Percentiles rank a stretch among this genome's conserved stretches.
phyloP scores from a whole-genome alignment of 1,140 invertebrate species.

The Ips typographus region DNA sequence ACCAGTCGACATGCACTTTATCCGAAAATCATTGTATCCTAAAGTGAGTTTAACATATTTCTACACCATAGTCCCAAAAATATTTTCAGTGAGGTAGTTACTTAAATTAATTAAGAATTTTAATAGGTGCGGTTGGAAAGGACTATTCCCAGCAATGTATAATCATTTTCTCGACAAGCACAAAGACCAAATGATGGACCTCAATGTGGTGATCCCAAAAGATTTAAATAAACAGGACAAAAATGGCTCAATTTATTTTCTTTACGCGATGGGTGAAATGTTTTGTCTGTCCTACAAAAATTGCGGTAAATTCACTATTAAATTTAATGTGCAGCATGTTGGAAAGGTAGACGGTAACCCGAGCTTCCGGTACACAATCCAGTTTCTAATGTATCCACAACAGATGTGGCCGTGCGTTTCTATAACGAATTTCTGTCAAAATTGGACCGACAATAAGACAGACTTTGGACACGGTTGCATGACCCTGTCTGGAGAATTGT shows the following conservation, averaged over 20 bases:
- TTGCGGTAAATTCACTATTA: constrained; percentile 5
- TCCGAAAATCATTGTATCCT: constrained; percentile 23
- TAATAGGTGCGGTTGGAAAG: constrained; percentile 16
- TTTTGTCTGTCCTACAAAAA: constrained; percentile 13
- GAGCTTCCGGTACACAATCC: constrained; percentile 13
- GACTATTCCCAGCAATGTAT: constrained; percentile 12
- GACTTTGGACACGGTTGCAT: not conserved
- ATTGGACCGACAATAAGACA: constrained; percentile 3
- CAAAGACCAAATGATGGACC: not conserved
- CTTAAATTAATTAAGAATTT: too few species aligned
- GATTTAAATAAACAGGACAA: constrained; percentile 19
- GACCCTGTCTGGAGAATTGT: constrained; percentile 17
- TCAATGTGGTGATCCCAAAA: constrained; percentile 8
- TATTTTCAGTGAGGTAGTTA: too few species aligned
- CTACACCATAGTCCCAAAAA: not conserved
- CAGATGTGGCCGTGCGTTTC: not conserved
- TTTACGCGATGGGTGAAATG: constrained; percentile 13
- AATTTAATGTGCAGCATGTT: constrained; percentile 27
- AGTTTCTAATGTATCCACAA: constrained; percentile 8
- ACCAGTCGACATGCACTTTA: constrained; percentile 25
- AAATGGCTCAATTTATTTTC: constrained; percentile 12
- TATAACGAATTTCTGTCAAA: constrained; percentile 12
- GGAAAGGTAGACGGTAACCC: not conserved
- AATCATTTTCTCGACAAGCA: constrained; percentile 18
- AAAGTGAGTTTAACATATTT: constrained; percentile 10